Evolutionary conservation across 2,888 invertebrate species (phyloP).

Genomic region (Oxytorus armatus): DNA sequence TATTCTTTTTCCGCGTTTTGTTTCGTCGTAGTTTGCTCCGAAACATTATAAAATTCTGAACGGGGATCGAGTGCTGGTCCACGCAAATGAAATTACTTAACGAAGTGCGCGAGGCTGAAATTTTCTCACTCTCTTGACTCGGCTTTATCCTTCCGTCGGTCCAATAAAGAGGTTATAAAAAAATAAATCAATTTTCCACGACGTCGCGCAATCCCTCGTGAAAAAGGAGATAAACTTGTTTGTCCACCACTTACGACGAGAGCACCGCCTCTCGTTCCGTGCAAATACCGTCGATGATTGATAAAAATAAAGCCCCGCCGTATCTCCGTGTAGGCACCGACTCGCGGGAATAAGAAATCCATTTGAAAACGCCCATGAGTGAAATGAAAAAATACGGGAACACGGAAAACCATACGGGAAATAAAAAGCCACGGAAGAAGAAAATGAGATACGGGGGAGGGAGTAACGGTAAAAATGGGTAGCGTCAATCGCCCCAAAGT

Average conservation of each 20-base stretch:
- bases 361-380: not conserved
- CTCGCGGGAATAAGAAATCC: not conserved
- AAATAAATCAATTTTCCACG: slow-evolving; percentile 74
- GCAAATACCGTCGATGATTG: slow-evolving; percentile 54
- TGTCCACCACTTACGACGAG: slow-evolving; percentile 66
- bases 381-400: slow-evolving; percentile 29
- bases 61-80: slow-evolving; percentile 37
- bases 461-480: slow-evolving; percentile 23
- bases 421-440: too few relatives aligned
- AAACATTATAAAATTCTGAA: slow-evolving; percentile 51
- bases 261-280: slow-evolving; percentile 35
- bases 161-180: slow-evolving; percentile 64
- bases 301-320: slow-evolving; percentile 49
- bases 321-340: slow-evolving; percentile 15
- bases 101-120: slow-evolving; percentile 59
- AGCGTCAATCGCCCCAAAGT: slow-evolving; percentile 53
- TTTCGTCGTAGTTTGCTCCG: slow-evolving; percentile 23
- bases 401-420: slow-evolving; percentile 31
- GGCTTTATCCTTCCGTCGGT: slow-evolving; percentile 38
- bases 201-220: slow-evolving; percentile 71
- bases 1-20: slow-evolving; percentile 21
- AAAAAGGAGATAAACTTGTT: slow-evolving; percentile 73
- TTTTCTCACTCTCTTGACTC: slow-evolving; percentile 8
- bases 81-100: slow-evolving; percentile 73
- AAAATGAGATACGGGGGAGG: too few relatives aligned